A percentile compares a stretch with the other conserved stretches of the same genome.
Conservation (phyloP, 2,888 invertebrate species). For the Nezara viridula region DNA sequence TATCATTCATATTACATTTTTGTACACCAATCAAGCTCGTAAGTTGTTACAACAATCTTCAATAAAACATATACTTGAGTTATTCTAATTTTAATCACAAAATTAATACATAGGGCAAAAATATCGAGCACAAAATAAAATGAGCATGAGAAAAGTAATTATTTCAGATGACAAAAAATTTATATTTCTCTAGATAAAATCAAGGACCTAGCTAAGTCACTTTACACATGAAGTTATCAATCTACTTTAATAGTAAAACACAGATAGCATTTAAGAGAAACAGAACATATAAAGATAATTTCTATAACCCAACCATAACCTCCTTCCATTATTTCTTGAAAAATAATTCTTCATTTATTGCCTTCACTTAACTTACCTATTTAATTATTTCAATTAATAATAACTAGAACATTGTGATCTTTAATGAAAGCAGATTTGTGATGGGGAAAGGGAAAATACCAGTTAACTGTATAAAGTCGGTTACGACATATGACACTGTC, state of each 20-base stretch:
- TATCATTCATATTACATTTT: not conserved
- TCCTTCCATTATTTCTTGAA: not conserved
- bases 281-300: not conserved
- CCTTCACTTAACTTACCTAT: not conserved
- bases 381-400: not conserved
- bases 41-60: not conserved
- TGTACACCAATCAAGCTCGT: accelerated
- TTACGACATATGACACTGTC: too few relatives aligned
- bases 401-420: not conserved
- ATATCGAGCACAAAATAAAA: too few relatives aligned
- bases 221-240: not conserved
- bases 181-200: not conserved
- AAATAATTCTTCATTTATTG: not conserved
- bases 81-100: too few relatives aligned
- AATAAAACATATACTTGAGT: not conserved
- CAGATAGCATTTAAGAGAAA: not conserved
- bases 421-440: not conserved
- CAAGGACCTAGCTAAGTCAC: not conserved
- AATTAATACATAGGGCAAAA: too few relatives aligned
- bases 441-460: not conserved
- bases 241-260: not conserved
- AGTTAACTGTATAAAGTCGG: not conserved
- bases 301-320: not conserved
- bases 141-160: not conserved
- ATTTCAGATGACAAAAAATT: not conserved